These are phyloP conservation scores for Protophormia terraenovae DNA, from an alignment of 2,888 invertebrate species.

Conservation along the genomic window DNA sequence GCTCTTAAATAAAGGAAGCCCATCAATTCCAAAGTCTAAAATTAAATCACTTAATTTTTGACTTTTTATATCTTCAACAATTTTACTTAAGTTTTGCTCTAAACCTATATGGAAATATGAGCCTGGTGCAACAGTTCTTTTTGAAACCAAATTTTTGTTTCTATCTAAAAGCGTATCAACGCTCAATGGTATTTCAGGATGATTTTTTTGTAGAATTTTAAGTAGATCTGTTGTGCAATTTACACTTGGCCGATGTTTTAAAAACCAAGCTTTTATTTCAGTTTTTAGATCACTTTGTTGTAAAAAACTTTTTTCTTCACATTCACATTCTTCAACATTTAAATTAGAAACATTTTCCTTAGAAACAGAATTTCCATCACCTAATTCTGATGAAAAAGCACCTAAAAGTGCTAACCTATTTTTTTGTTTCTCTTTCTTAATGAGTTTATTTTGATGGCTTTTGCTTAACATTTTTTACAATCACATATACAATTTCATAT, in stretches of 20 bases:
- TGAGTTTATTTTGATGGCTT: not conserved
- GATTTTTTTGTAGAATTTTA: not conserved
- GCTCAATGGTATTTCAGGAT: not conserved
- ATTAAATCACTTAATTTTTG: not conserved
- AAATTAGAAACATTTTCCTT: no score
- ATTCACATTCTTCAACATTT: not conserved
- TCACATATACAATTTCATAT: no score
- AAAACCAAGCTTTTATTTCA: not conserved
- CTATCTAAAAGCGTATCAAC: not conserved
- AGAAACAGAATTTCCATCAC: not conserved
- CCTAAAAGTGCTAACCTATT: not conserved
- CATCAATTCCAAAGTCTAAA: not conserved
- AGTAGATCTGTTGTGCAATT: not conserved
- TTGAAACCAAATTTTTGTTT: not conserved
- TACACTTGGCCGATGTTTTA: not conserved
- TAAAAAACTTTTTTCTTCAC: not conserved
- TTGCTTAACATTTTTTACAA: not conserved
- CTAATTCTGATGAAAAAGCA: not conserved
- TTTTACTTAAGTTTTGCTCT: not conserved
- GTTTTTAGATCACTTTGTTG: not conserved
- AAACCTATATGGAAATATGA: conserved; percentile 32
- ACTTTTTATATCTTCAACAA: not conserved
- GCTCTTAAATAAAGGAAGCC: conserved; percentile 8
- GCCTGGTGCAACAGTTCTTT: conserved; percentile 21
- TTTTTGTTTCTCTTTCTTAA: not conserved